Evolutionary conservation across 2,888 invertebrate species (phyloP).

Genomic region (Lordiphosa andalusiaca): DNA sequence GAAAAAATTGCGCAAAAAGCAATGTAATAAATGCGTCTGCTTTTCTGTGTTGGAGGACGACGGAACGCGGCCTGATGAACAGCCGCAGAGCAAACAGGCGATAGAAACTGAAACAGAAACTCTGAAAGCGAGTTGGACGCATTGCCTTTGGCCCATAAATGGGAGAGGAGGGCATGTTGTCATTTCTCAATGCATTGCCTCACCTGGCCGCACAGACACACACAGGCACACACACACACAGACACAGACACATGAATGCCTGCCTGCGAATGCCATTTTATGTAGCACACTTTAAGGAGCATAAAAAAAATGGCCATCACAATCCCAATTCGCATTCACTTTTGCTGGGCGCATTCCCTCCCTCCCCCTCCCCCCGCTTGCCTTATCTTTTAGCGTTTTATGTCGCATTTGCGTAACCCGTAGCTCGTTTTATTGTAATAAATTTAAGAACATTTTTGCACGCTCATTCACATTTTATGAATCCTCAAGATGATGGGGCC

Average conservation of each 20-base stretch:
- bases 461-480: slow-evolving; percentile 72
- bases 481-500: slow-evolving; percentile 51
- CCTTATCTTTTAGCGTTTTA: slow-evolving; percentile 71
- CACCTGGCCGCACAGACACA: slow-evolving; percentile 17
- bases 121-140: slow-evolving; percentile 9
- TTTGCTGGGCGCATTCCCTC: background rate
- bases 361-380: slow-evolving; percentile 35
- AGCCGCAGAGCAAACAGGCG: slow-evolving; percentile 51
- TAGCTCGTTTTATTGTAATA: slow-evolving; percentile 70
- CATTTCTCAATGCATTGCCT: slow-evolving; percentile 34
- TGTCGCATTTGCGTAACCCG: slow-evolving; percentile 69
- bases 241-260: slow-evolving; percentile 28
- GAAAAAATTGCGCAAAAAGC: slow-evolving; percentile 49
- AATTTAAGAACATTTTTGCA: slow-evolving; percentile 73
- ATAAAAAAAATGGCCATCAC: slow-evolving; percentile 56
- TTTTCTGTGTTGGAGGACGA: slow-evolving; percentile 30
- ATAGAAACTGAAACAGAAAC: slow-evolving; percentile 7
- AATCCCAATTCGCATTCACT: slow-evolving; percentile 4
- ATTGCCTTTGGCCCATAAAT: slow-evolving; percentile 60
- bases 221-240: too few relatives aligned
- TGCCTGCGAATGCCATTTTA: slow-evolving; percentile 47
- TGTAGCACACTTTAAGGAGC: slow-evolving; percentile 67
- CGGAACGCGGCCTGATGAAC: slow-evolving; percentile 47
- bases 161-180: slow-evolving; percentile 26
- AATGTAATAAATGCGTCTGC: slow-evolving; percentile 72